phyloP scores from a whole-genome alignment of 2,888 invertebrate species.

The Gerris lacustris region DNA sequence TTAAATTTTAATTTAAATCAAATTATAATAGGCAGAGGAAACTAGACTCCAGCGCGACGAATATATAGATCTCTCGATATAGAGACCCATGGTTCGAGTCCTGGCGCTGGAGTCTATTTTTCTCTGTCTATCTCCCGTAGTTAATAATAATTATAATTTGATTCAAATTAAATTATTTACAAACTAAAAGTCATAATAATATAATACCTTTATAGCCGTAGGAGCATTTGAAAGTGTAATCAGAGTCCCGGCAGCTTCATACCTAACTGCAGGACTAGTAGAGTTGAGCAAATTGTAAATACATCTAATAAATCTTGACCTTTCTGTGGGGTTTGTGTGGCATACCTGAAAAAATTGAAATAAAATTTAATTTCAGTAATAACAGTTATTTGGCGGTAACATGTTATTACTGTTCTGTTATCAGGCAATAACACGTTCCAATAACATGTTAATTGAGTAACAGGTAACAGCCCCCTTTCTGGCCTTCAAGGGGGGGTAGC shows the following conservation, averaged over 20 bases:
- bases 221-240: conserved; percentile 95
- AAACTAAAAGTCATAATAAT: neutral
- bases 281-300: conserved; percentile 96
- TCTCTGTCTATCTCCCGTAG: neutral
- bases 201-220: conserved; percentile 70
- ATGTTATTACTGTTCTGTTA: too few species aligned
- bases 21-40: too few species aligned
- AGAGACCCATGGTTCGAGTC: neutral
- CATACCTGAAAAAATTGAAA: conserved; percentile 55
- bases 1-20: too few species aligned
- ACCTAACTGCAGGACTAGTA: conserved; percentile 87
- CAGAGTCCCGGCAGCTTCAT: conserved; percentile 96
- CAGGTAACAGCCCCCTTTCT: too few species aligned
- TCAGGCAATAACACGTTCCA: too few species aligned
- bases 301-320: conserved; percentile 93
- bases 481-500: too few species aligned
- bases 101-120: neutral
- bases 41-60: too few species aligned
- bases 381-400: too few species aligned
- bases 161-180: neutral
- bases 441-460: too few species aligned
- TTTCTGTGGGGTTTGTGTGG: conserved; percentile 87
- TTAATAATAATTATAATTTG: too few species aligned
- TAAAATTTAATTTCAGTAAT: conserved; percentile 8
- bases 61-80: too few species aligned